Evolutionary conservation across 1,140 invertebrate species (phyloP), one percentile per base, ranked within the genome.

Genomic region (Nixonia krombeini): DNA sequence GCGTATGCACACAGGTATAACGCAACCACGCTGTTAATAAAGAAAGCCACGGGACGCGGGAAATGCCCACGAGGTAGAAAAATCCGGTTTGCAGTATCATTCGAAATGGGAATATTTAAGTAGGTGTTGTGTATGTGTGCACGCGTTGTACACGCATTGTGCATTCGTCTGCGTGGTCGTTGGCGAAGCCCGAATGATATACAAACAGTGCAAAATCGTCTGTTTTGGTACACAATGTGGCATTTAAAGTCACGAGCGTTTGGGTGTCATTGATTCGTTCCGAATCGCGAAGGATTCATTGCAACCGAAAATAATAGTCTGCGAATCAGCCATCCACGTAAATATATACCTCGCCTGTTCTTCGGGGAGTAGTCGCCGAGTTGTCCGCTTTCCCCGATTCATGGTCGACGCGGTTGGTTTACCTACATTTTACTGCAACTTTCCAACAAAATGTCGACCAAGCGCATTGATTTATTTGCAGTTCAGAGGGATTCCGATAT

Each of bases 1-100:
- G 23, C 37, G 12, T 8, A 9, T 6, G n/a, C n/a, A n/a, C n/a
- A n/a, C n/a, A n/a, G n/a, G n/a, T n/a, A n/a, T n/a, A n/a, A n/a
- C n/a, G 16, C n/a, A 10, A 35, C 37, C 15, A 44, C 51, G 57
- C 52, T 53, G 47, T 58, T 66, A 53, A 58, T 66, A 66, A 65
- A 57, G 40, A 42, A 13, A 35, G n/a, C 26, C 13, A 26, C n/a
- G n/a, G n/a, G 13, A 4, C 10, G 44, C 1, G n/a, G 15, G 31
- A 46, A 26, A 17, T 16, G 38, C 26, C 13, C 10, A 44, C 16
- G 26, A 26, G n/a, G 13, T 26, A 6, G 16, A 38, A 7, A 23
- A 49, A 28, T 4, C 16, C 1, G 33, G 7, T 13, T n/a, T n/a
- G n/a, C n/a, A n/a, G n/a, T n/a, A n/a, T n/a, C n/a, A n/a, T n/a